Conservation (phyloP, 2,797 vertebrate species). For the Betta splendens region DNA sequence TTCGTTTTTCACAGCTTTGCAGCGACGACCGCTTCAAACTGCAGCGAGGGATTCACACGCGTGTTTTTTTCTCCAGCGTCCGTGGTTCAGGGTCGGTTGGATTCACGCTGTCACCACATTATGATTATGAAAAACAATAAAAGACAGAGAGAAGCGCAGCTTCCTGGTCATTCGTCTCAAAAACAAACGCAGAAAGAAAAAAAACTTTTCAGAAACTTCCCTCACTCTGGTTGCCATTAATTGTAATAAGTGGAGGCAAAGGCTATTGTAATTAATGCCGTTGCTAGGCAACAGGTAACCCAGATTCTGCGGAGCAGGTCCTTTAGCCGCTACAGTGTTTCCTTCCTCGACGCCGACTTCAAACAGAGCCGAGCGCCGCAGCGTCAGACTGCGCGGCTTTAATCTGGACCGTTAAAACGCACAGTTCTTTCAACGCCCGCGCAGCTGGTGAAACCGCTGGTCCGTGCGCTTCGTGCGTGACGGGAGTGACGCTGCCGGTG, state of each 20-base stretch:
- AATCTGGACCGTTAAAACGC: no score
- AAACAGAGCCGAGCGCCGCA: no score
- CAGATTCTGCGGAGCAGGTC: conserved; percentile 51
- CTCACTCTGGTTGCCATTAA: conserved; percentile 16
- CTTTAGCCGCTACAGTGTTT: conserved; percentile 12
- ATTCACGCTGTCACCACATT: no score
- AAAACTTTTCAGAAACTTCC: conserved; percentile 28
- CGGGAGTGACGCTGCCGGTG: conserved; percentile 34
- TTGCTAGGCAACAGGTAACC: conserved; percentile 72
- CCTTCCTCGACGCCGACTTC: no score
- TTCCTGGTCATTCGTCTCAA: no score
- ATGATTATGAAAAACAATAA: neutral
- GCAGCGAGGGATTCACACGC: no score
- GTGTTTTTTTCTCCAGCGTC: neutral
- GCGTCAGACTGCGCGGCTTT: no score
- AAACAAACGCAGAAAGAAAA: conserved; percentile 14
- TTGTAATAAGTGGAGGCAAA: conserved; percentile 36
- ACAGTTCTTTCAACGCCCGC: neutral
- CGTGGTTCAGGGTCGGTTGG: no score
- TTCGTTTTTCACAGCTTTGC: neutral
- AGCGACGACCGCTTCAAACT: no score
- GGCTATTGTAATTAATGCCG: conserved; percentile 62
- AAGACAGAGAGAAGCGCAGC: conserved; percentile 23
- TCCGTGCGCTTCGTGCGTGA: neutral
- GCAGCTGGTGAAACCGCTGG: neutral